A percentile compares a stretch with the other conserved stretches of the same genome.
Conservation (phyloP, 2,888 invertebrate genomes). For the Pristionchus mayeri region DNA sequence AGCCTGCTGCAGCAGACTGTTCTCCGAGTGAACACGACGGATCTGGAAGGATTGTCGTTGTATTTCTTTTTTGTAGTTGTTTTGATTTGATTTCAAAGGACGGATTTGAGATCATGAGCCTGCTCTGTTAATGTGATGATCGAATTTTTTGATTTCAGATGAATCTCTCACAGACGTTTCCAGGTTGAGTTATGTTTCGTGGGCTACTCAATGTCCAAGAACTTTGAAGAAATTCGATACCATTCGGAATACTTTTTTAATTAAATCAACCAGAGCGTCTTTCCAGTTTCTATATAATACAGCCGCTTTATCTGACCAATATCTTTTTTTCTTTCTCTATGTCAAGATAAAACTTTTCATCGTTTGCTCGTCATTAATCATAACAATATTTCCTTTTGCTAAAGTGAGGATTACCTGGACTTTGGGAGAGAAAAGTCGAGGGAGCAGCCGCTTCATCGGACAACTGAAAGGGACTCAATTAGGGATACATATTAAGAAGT, state of each 20-base stretch:
- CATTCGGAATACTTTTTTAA: too few species aligned
- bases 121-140: too few species aligned
- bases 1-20: neutral
- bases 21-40: conserved; percentile 31
- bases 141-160: too few species aligned
- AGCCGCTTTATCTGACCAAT: too few species aligned
- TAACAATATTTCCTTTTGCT: too few species aligned
- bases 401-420: neutral
- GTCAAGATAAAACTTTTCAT: too few species aligned
- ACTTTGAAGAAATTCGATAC: neutral
- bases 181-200: neutral
- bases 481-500: neutral
- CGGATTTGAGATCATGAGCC: too few species aligned
- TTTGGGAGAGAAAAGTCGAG: conserved; percentile 57
- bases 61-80: neutral
- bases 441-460: conserved; percentile 65
- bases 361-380: too few species aligned
- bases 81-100: too few species aligned
- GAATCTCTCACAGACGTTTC: neutral
- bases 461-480: conserved; percentile 56
- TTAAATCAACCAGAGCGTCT: too few species aligned
- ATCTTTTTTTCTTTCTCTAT: too few species aligned
- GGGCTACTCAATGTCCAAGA: neutral
- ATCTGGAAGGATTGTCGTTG: neutral
- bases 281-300: too few species aligned